A percentile compares a stretch with the other conserved stretches of the same genome.
phyloP scores from a whole-genome alignment of 2,888 invertebrate genomes.

The Eretmocerus hayati region DNA sequence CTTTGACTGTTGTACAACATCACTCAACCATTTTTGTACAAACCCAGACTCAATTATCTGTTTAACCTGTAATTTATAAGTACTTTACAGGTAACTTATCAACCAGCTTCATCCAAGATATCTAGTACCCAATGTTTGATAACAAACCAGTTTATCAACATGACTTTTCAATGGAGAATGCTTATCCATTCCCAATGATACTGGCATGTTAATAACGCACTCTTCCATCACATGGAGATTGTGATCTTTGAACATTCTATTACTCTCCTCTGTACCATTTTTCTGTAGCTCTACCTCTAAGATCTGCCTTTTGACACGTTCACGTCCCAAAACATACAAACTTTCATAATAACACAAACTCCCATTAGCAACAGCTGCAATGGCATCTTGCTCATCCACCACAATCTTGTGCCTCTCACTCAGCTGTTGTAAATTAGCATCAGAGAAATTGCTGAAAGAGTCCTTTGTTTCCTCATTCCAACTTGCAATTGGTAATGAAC shows the following conservation, averaged over 20 bases:
- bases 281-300: slow-evolving; percentile 36
- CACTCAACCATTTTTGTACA: slow-evolving; percentile 71
- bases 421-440: slow-evolving; percentile 60
- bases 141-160: slow-evolving; percentile 56
- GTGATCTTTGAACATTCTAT: slow-evolving; percentile 38
- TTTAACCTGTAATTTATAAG: slow-evolving; percentile 45
- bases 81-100: too few species aligned
- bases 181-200: slow-evolving; percentile 73
- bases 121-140: neutral
- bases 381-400: slow-evolving; percentile 57
- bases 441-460: slow-evolving; percentile 64
- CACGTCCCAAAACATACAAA: slow-evolving; percentile 60
- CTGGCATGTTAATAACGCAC: slow-evolving; percentile 73
- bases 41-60: slow-evolving; percentile 69
- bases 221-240: slow-evolving; percentile 75
- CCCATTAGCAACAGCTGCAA: slow-evolving; percentile 63
- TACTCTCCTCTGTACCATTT: slow-evolving; percentile 25
- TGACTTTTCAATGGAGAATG: slow-evolving; percentile 70
- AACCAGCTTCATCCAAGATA: neutral
- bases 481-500: slow-evolving; percentile 61
- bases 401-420: slow-evolving; percentile 60
- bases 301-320: slow-evolving; percentile 55
- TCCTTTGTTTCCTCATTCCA: slow-evolving; percentile 66
- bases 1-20: slow-evolving; percentile 59
- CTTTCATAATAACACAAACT: slow-evolving; percentile 76